Conservation (phyloP, 2,113 vertebrate genomes). For the Arizona elegans region DNA sequence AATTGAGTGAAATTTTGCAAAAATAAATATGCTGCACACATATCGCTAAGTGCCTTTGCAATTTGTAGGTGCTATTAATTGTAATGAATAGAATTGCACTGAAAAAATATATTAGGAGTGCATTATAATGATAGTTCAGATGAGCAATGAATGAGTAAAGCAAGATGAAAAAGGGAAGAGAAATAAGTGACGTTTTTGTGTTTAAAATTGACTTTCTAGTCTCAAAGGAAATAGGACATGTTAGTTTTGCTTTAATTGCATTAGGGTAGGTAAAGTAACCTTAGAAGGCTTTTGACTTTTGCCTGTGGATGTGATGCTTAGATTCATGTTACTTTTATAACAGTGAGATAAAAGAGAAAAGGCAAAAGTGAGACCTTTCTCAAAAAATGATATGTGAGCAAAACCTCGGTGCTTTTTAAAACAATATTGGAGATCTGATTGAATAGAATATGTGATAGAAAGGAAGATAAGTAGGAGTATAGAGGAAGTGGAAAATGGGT, state of each 20-base stretch:
- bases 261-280: constrained; percentile 15
- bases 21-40: constrained; percentile 17
- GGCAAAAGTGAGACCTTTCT: constrained; percentile 23
- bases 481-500: constrained; percentile 66
- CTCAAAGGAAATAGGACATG: constrained; percentile 21
- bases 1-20: constrained; percentile 45
- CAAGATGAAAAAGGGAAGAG: constrained; percentile 39
- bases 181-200: constrained; percentile 43
- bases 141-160: constrained; percentile 62
- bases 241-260: constrained; percentile 49
- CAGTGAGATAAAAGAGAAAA: background rate
- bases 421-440: constrained; percentile 5
- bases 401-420: constrained; percentile 16
- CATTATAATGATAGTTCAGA: constrained; percentile 40
- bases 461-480: constrained; percentile 50
- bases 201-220: constrained; percentile 46
- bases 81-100: constrained; percentile 12
- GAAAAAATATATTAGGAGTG: constrained; percentile 12
- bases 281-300: constrained; percentile 38
- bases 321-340: constrained; percentile 2
- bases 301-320: background rate
- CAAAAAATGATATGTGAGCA: background rate
- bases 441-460: constrained; percentile 32
- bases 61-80: constrained; percentile 42
- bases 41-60: constrained; percentile 53